Conservation (phyloP, 2,888 invertebrate genomes). For the Incurvaria masculella region DNA sequence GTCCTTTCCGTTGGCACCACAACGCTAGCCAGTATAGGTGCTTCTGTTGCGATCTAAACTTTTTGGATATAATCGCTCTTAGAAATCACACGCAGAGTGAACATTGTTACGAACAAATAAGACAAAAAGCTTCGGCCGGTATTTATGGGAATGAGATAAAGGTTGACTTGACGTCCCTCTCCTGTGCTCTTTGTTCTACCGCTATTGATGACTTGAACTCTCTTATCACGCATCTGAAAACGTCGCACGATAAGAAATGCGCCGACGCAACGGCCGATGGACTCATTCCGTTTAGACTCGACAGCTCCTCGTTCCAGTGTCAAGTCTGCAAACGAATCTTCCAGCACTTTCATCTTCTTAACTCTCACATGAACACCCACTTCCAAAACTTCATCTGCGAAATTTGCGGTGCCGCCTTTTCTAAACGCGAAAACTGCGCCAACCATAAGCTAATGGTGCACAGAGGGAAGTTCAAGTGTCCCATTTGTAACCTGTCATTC, state of each 20-base stretch:
- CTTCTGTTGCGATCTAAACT: neutral
- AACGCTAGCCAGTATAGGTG: neutral
- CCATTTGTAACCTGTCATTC: neutral
- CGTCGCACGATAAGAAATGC: neutral
- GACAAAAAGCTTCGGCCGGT: neutral
- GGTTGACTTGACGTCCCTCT: neutral
- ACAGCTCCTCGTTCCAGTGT: neutral
- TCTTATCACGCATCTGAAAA: neutral
- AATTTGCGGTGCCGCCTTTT: constrained; percentile 1
- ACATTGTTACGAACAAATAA: neutral
- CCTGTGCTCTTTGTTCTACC: neutral
- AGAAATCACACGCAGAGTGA: neutral
- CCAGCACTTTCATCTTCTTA: neutral
- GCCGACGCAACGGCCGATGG: neutral
- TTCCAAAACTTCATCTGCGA: constrained; percentile 2
- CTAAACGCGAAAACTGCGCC: neutral
- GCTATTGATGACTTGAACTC: neutral
- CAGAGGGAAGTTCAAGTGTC: neutral
- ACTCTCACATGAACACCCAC: constrained; percentile 3
- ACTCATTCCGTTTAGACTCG: constrained; percentile 1
- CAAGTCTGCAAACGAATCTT: neutral
- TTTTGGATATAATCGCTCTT: neutral
- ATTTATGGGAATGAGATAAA: neutral
- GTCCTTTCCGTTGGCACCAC: neutral
- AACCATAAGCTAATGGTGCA: neutral